Conservation (phyloP, 2,888 invertebrate genomes). For the Achlya flavicornis region DNA sequence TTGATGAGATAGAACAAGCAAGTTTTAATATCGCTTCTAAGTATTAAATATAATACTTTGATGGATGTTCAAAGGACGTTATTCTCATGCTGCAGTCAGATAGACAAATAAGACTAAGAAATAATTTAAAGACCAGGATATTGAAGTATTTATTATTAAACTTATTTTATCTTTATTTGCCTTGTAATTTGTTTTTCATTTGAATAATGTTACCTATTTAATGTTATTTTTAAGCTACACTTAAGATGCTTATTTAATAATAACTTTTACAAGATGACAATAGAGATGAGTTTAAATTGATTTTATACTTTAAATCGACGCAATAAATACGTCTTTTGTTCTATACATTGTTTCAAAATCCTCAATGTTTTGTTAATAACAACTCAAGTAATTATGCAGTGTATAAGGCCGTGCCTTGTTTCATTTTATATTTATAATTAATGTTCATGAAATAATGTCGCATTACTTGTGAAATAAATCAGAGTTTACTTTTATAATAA, state of each 20-base stretch:
- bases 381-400: not conserved
- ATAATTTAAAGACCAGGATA: no score
- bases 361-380: not conserved
- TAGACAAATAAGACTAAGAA: not conserved
- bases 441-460: not conserved
- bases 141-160: no score
- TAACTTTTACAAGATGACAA: no score
- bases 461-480: not conserved
- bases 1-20: constrained; percentile 2
- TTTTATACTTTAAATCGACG: no score
- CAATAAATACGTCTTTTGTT: no score
- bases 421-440: not conserved
- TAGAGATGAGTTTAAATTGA: no score
- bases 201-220: no score
- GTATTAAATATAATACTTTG: constrained; percentile 6
- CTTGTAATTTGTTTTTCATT: no score
- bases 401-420: constrained; percentile 1
- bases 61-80: constrained; percentile 8
- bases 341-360: no score
- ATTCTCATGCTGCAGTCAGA: not conserved
- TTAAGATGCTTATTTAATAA: no score
- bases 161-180: no score
- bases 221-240: no score
- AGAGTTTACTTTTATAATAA: not conserved
- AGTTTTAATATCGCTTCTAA: constrained; percentile 12